A percentile compares a stretch with the other conserved stretches of the same genome.
phyloP scores from a whole-genome alignment of 2,888 invertebrate genomes.

The Cosmorhoe ocellata region DNA sequence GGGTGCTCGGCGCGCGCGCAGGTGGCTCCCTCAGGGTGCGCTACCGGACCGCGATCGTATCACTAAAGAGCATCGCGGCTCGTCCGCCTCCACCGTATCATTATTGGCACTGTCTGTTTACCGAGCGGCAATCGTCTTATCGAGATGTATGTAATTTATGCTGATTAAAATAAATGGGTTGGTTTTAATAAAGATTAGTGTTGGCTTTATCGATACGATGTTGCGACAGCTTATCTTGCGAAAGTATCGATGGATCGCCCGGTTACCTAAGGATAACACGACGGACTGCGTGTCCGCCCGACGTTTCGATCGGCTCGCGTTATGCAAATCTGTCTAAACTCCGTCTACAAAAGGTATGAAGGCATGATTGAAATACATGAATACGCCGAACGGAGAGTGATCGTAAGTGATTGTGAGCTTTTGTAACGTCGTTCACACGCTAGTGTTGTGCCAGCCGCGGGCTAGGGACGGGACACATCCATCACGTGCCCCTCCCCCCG shows the following conservation, averaged over 20 bases:
- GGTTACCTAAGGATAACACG: not conserved
- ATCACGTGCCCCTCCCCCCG: constrained; percentile 22
- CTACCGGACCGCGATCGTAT: constrained; percentile 60
- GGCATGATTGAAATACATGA: constrained; percentile 51
- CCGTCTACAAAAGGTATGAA: constrained; percentile 32
- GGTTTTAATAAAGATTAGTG: constrained; percentile 37
- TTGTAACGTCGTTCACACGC: constrained; percentile 46
- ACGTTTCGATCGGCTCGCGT: constrained; percentile 33
- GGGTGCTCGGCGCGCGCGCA: constrained; percentile 35
- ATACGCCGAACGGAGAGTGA: constrained; percentile 50
- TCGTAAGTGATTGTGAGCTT: constrained; percentile 44
- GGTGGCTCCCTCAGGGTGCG: constrained; percentile 59
- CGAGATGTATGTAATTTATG: constrained; percentile 23
- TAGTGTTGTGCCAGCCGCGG: constrained; percentile 33
- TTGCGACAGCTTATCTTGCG: constrained; percentile 12
- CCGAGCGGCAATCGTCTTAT: constrained; percentile 26
- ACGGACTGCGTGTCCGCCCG: constrained; percentile 6
- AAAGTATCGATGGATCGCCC: not conserved
- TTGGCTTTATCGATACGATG: constrained; percentile 1
- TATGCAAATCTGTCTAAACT: constrained; percentile 35
- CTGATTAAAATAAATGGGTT: constrained; percentile 27
- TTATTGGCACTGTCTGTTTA: constrained; percentile 44
- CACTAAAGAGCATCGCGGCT: constrained; percentile 44
- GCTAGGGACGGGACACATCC: constrained; percentile 30
- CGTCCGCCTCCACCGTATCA: constrained; percentile 39